Evolutionary conservation across 2,888 invertebrate species (phyloP).

Genomic region (Micoletzkya japonica): DNA sequence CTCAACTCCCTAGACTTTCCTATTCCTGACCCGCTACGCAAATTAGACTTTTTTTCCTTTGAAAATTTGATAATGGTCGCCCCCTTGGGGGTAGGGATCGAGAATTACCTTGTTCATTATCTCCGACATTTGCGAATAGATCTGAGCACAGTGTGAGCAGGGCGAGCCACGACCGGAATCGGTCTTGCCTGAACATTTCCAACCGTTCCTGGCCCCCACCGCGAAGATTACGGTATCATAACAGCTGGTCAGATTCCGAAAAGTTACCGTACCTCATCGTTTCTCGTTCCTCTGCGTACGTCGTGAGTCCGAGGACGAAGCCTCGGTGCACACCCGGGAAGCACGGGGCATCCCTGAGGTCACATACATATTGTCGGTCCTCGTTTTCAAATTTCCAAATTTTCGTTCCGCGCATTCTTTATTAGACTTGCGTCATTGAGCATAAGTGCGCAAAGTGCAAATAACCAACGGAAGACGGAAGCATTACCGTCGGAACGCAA

Average conservation of each 20-base stretch:
- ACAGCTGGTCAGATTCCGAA: not conserved
- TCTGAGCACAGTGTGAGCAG: slow-evolving; percentile 59
- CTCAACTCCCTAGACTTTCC: slow-evolving; percentile 5
- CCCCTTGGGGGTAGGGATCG: not conserved
- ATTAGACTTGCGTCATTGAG: not conserved
- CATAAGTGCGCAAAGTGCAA: not conserved
- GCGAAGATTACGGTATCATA: too few species aligned
- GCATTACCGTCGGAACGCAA: too few species aligned
- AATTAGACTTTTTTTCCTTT: not conserved
- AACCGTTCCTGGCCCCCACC: too few species aligned
- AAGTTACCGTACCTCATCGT: not conserved
- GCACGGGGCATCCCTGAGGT: slow-evolving; percentile 17
- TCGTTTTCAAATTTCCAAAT: not conserved
- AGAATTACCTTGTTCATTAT: slow-evolving; percentile 45
- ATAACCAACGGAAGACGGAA: not conserved
- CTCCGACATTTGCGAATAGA: slow-evolving; percentile 57
- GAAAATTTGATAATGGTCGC: not conserved
- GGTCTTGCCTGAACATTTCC: slow-evolving; percentile 2
- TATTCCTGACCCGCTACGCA: too few species aligned
- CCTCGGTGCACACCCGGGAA: slow-evolving; percentile 18
- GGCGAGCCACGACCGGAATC: slow-evolving; percentile 57
- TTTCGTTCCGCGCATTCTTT: not conserved
- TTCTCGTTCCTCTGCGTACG: slow-evolving; percentile 3
- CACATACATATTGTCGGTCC: too few species aligned
- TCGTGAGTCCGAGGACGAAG: slow-evolving; percentile 16